Conservation (phyloP, 2,113 vertebrate species). For the Pseudopipra pipra region DNA sequence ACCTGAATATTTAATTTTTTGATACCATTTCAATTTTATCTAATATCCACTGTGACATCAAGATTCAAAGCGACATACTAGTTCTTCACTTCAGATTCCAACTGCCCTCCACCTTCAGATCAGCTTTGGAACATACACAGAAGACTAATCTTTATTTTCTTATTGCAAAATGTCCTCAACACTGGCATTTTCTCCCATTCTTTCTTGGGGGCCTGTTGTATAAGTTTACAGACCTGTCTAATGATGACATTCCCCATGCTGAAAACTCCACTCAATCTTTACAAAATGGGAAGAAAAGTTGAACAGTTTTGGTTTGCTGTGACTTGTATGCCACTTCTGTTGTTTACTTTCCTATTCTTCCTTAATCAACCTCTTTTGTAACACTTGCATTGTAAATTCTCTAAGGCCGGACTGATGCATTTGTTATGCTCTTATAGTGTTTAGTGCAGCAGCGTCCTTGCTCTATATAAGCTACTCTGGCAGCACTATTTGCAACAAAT, state of each 20-base stretch:
- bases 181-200: not conserved
- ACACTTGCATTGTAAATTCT: not conserved
- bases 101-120: not conserved
- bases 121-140: not conserved
- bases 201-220: not conserved
- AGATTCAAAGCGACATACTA: not conserved
- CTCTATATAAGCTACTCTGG: not conserved
- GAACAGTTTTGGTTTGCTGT: not conserved
- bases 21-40: not conserved
- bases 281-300: not conserved
- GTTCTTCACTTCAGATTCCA: not conserved
- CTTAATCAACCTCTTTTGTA: not conserved
- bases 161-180: not conserved
- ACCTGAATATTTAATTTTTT: not conserved
- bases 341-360: not conserved
- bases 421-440: not conserved
- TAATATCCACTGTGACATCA: not conserved
- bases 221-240: not conserved
- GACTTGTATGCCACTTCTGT: not conserved
- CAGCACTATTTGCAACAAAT: not conserved
- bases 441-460: not conserved
- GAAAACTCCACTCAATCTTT: not conserved
- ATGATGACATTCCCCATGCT: not conserved
- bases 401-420: not conserved
- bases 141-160: not conserved